Evolutionary conservation across 92 coral and sea anemone species (phyloP).

Genomic region (Zoanthus sociatus): DNA sequence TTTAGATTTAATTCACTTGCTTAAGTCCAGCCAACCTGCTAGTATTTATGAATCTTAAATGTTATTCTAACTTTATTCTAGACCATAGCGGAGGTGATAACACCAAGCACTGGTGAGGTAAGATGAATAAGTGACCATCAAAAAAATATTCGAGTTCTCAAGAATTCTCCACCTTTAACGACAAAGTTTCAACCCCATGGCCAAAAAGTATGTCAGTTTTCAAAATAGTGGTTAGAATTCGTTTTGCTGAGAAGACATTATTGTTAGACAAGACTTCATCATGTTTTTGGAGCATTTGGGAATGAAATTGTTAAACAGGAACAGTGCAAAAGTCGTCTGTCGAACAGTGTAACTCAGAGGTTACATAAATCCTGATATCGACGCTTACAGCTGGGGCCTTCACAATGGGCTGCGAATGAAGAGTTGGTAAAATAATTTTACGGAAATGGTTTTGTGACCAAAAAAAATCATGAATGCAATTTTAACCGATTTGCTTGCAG

Average conservation of each 20-base stretch:
- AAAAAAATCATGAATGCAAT: too few relatives aligned
- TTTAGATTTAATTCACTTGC: background rate
- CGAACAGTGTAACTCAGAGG: background rate
- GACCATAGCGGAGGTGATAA: conserved; percentile 70
- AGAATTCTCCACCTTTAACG: background rate
- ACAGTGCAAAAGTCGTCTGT: background rate
- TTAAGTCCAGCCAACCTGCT: too few relatives aligned
- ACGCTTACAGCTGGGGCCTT: too few relatives aligned
- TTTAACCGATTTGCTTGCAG: too few relatives aligned
- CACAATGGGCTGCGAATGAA: too few relatives aligned
- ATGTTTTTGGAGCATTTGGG: background rate
- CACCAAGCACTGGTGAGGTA: conserved; percentile 69
- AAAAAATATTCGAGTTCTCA: too few relatives aligned
- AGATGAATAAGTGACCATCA: background rate
- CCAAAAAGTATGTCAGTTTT: background rate
- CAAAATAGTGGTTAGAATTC: background rate
- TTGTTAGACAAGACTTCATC: background rate
- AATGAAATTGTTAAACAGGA: background rate
- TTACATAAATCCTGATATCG: too few relatives aligned
- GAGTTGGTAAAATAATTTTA: too few relatives aligned
- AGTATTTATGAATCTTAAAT: background rate
- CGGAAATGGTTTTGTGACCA: too few relatives aligned
- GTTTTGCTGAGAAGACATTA: background rate
- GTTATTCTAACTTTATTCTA: background rate
- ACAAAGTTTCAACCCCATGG: background rate